Base-by-base conservation (phyloP, 2,888 invertebrate genomes). In the Macropis europaea region DNA sequence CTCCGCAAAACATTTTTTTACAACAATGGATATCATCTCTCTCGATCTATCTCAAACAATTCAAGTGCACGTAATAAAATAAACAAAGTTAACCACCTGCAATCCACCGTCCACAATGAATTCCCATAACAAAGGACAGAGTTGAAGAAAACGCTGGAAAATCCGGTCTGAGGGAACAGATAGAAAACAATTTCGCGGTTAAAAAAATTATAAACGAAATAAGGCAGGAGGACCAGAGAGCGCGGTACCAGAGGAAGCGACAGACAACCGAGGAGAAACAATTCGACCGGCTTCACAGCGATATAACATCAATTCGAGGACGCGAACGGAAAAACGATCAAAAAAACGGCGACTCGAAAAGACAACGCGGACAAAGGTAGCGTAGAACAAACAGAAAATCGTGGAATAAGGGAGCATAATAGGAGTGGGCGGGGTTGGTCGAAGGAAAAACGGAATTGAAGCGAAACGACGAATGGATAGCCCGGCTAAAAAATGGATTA, bases 261-360 rank as follows among this genome's bases (percentile, higher is more conserved):
- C n/a, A n/a, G n/a, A n/a, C n/a, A n/a, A n/a, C n/a, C n/a, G n/a
- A n/a, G n/a, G n/a, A n/a, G n/a, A n/a, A n/a, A n/a, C n/a, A n/a
- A n/a, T n/a, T n/a, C n/a, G n/a, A n/a, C n/a, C n/a, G n/a, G n/a
- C n/a, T n/a, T n/a, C n/a, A n/a, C n/a, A n/a, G n/a, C n/a, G n/a
- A n/a, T n/a, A 56, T 45, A 45, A 57, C 45, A 26, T 45, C 57
- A 34, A 45, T 57, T 45, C 32, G n/a, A n/a, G n/a, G n/a, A n/a
- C 45, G 43, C 11, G 17, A 26, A 45, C 22, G 17, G 17, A 34
- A 26, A 24, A 17, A 17, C n/a, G n/a, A n/a, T n/a, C n/a, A 43
- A 9, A 13, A 15, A 7, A 9, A 15, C 26, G 17, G 26, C 5
- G 15, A 13, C 32, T 22, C 32, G 19, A 42, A 42, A 32, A 42